Conservation (phyloP, 2,888 invertebrate genomes). For the Leptinotarsa rubiginosa region DNA sequence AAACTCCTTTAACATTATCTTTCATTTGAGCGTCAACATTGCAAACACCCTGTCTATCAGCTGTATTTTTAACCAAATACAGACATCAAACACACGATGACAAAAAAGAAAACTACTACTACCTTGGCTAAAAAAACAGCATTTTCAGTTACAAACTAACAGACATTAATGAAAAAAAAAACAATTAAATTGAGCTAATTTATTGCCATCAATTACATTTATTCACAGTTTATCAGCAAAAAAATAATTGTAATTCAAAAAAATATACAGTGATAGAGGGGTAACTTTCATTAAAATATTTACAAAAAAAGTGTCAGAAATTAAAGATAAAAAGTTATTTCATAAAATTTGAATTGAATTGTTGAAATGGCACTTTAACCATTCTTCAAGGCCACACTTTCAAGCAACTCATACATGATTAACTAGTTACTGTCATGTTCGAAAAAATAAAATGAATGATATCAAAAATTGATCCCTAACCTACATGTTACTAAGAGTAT, state of each 20-base stretch:
- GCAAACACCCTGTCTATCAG: too few species aligned
- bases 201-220: conserved; percentile 42
- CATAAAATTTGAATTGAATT: neutral
- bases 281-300: conserved; percentile 27
- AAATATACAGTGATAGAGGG: conserved; percentile 9
- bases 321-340: conserved; percentile 16
- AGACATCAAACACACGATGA: too few species aligned
- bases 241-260: conserved; percentile 16
- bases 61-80: too few species aligned
- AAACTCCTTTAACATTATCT: too few species aligned
- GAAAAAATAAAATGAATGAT: conserved; percentile 21
- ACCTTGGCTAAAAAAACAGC: too few species aligned
- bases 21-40: too few species aligned
- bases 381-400: neutral
- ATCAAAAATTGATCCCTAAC: conserved; percentile 18
- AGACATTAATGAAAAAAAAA: conserved; percentile 14
- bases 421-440: conserved; percentile 23
- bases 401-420: neutral
- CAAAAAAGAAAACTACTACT: too few species aligned
- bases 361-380: conserved; percentile 15
- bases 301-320: conserved; percentile 15
- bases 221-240: conserved; percentile 37
- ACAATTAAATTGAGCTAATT: conserved; percentile 32
- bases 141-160: neutral
- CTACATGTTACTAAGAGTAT: conserved; percentile 41